Percentiles rank a stretch among this genome's conserved stretches.
These are phyloP conservation scores for Lathronympha strigana DNA, from an alignment of 2,888 invertebrate genomes.

Conservation along the genomic window DNA sequence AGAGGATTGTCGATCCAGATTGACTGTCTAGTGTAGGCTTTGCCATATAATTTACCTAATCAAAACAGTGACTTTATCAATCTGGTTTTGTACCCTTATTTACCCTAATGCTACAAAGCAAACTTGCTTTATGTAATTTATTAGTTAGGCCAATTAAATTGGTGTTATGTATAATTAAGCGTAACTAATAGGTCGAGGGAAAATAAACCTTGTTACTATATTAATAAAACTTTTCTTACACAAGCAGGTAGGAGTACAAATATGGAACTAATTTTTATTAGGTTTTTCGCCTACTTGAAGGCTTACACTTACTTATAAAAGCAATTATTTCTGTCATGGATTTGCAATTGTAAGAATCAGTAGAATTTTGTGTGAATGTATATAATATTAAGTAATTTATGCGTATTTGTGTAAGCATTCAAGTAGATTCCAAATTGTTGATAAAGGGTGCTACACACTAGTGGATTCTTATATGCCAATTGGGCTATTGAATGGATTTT, in stretches of 20 bases:
- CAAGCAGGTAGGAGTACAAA: neutral
- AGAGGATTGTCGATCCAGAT: too few species aligned
- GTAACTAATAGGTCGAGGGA: slow-evolving; percentile 8
- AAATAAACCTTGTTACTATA: slow-evolving; percentile 12
- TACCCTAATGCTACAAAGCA: neutral
- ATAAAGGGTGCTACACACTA: slow-evolving; percentile 15
- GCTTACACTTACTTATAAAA: neutral
- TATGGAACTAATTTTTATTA: neutral
- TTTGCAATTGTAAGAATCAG: neutral
- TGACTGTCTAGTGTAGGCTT: too few species aligned
- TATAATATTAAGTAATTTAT: neutral
- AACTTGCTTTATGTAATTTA: slow-evolving; percentile 25
- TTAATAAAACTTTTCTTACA: slow-evolving; percentile 2
- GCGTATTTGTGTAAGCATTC: neutral
- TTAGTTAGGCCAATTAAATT: slow-evolving; percentile 50
- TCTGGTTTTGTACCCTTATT: too few species aligned
- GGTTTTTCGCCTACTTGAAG: neutral
- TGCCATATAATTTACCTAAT: too few species aligned
- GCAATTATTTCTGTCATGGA: neutral
- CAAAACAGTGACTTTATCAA: too few species aligned
- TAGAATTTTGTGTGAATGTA: neutral
- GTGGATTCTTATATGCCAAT: neutral
- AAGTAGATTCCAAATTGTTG: slow-evolving; percentile 1
- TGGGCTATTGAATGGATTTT: neutral
- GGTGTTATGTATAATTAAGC: slow-evolving; percentile 37